A percentile compares a stretch with the other conserved stretches of the same genome.
Evolutionary conservation across 2,888 invertebrate genomes (phyloP).

Genomic region (Didymodactylos carnosus): DNA sequence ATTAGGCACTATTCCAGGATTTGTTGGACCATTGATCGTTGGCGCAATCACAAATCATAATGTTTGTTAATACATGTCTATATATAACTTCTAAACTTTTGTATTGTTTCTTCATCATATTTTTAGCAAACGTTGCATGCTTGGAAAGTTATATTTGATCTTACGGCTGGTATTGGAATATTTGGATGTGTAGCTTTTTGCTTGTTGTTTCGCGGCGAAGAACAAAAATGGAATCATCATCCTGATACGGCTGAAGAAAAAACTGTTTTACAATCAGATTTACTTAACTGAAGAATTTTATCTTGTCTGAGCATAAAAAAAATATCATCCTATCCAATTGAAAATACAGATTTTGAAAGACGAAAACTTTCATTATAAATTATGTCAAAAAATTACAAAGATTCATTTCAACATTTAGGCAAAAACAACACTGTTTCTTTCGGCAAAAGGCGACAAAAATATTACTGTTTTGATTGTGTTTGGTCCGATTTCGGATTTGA

Average conservation of each 20-base stretch:
- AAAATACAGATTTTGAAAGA: too few relatives aligned
- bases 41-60: background rate
- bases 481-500: too few relatives aligned
- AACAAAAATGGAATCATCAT: background rate
- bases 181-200: slow-evolving; percentile 4
- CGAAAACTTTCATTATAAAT: too few relatives aligned
- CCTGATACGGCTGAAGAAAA: background rate
- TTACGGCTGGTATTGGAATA: background rate
- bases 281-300: background rate
- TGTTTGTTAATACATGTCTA: background rate
- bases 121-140: slow-evolving; percentile 4
- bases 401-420: too few relatives aligned
- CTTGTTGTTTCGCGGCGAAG: background rate
- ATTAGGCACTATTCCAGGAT: slow-evolving; percentile 7
- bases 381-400: too few relatives aligned
- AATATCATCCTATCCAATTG: too few relatives aligned
- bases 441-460: too few relatives aligned
- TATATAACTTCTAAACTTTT: background rate
- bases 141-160: slow-evolving; percentile 4
- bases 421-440: too few relatives aligned
- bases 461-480: too few relatives aligned
- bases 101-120: background rate
- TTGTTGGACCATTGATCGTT: slow-evolving; percentile 5
- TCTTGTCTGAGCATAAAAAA: too few relatives aligned
- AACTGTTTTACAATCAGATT: background rate